A percentile compares a stretch with the other conserved stretches of the same genome.
Evolutionary conservation across 2,888 invertebrate genomes (phyloP).

Genomic region (Boloria selene): DNA sequence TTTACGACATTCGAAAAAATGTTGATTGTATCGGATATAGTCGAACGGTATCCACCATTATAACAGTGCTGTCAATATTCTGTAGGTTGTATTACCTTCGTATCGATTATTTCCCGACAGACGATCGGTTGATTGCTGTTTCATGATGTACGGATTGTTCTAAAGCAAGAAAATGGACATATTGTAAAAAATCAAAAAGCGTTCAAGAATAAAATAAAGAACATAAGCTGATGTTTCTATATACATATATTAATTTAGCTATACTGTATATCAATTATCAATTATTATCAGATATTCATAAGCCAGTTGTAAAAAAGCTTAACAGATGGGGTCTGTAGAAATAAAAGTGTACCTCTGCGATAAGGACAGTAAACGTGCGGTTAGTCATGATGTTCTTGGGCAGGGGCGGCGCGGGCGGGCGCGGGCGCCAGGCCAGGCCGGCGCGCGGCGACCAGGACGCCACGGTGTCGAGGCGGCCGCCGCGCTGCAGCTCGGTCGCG

Average conservation of each 20-base stretch:
- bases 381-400: conserved; percentile 66
- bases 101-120: conserved; percentile 90
- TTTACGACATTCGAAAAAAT: conserved; percentile 59
- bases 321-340: background rate
- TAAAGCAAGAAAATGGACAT: conserved; percentile 56
- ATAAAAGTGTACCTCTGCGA: conserved; percentile 51
- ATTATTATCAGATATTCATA: too few relatives aligned
- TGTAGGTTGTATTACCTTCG: conserved; percentile 82
- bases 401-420: conserved; percentile 47
- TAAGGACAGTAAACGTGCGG: conserved; percentile 68
- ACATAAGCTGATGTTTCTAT: too few relatives aligned
- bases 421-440: conserved; percentile 57
- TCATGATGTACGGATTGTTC: conserved; percentile 95
- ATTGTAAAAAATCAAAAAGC: too few relatives aligned
- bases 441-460: conserved; percentile 58
- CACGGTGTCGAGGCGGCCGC: conserved; percentile 55
- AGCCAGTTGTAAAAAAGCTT: too few relatives aligned
- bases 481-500: conserved; percentile 63
- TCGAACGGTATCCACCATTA: too few relatives aligned
- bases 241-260: too few relatives aligned
- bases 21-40: too few relatives aligned
- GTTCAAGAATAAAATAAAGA: too few relatives aligned
- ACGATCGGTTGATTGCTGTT: conserved; percentile 84
- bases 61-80: too few relatives aligned
- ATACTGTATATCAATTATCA: too few relatives aligned